Evolutionary conservation across 1,140 invertebrate genomes (phyloP).

Genomic region (Saccostrea glomerata): DNA sequence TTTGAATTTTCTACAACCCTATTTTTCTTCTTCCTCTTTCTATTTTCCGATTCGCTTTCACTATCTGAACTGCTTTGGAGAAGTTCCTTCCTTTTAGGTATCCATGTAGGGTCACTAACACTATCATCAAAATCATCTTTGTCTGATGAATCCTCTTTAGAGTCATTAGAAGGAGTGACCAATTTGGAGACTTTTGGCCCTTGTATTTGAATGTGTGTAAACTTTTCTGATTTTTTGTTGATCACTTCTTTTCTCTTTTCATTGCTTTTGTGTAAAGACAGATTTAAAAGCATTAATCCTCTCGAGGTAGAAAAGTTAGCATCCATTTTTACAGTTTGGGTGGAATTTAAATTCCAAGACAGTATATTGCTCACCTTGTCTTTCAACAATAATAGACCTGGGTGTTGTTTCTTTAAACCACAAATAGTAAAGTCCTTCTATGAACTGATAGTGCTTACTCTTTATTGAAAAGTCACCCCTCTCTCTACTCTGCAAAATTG

Average conservation of each 20-base stretch:
- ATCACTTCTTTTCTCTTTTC: constrained; percentile 18
- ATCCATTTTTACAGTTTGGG: constrained; percentile 18
- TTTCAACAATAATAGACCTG: constrained; percentile 16
- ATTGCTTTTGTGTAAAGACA: constrained; percentile 1
- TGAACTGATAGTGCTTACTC: constrained; percentile 27
- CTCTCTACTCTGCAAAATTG: constrained; percentile 25
- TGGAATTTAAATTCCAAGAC: constrained; percentile 23
- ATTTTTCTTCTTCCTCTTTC: not conserved
- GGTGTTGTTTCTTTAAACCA: constrained; percentile 8
- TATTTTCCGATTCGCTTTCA: not conserved
- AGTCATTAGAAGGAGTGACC: not conserved
- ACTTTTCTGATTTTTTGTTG: not conserved
- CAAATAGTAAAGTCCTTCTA: constrained; percentile 15
- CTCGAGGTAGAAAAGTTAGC: not conserved
- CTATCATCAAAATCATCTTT: constrained; percentile 1
- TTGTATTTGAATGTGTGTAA: constrained; percentile 28
- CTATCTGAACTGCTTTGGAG: not conserved
- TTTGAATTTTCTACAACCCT: not conserved
- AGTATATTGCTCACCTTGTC: not conserved
- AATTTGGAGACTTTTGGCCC: not conserved
- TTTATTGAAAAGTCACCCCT: constrained; percentile 27
- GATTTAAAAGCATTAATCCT: not conserved
- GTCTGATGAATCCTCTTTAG: not conserved
- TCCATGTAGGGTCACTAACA: not conserved
- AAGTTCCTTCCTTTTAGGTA: constrained; percentile 6